These are phyloP conservation scores for Chrysolina haemoptera DNA, from an alignment of 2,888 invertebrate species.

Conservation along the genomic window DNA sequence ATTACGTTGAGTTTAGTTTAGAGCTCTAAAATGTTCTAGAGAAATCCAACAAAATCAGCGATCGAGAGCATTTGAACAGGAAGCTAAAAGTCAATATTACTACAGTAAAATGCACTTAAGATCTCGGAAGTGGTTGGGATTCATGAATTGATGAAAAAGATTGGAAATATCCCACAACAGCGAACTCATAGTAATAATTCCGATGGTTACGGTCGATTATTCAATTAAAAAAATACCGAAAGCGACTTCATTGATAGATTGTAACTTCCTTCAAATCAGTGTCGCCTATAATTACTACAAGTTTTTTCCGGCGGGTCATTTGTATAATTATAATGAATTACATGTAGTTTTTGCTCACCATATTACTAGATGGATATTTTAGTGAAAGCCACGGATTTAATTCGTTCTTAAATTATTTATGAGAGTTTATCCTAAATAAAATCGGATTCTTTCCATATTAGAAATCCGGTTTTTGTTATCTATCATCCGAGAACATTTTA, in stretches of 20 bases:
- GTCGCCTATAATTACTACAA: conserved; percentile 33
- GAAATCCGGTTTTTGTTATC: conserved; percentile 53
- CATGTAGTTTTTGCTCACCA: conserved; percentile 29
- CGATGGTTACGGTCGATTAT: conserved; percentile 6
- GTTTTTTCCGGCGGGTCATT: conserved; percentile 33
- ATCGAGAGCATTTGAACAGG: too few species aligned
- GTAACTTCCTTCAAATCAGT: conserved; percentile 30
- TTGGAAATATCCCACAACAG: background rate
- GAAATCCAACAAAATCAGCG: too few species aligned
- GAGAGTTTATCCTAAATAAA: conserved; percentile 52
- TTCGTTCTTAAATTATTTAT: conserved; percentile 52
- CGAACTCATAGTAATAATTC: background rate
- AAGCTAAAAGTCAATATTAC: too few species aligned
- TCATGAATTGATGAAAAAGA: background rate
- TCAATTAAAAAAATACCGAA: conserved; percentile 19
- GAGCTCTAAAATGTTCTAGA: too few species aligned
- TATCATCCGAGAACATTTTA: conserved; percentile 45
- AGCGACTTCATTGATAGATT: conserved; percentile 24
- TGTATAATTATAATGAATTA: conserved; percentile 34
- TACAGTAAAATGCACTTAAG: too few species aligned
- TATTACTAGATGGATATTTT: conserved; percentile 33
- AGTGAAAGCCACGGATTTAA: conserved; percentile 42
- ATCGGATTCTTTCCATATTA: conserved; percentile 51
- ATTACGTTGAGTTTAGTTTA: too few species aligned
- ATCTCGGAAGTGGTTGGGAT: background rate